These are phyloP conservation scores for Melanotaenia parkinsoni DNA, from an alignment of 2,797 vertebrate genomes.

Conservation along the genomic window DNA sequence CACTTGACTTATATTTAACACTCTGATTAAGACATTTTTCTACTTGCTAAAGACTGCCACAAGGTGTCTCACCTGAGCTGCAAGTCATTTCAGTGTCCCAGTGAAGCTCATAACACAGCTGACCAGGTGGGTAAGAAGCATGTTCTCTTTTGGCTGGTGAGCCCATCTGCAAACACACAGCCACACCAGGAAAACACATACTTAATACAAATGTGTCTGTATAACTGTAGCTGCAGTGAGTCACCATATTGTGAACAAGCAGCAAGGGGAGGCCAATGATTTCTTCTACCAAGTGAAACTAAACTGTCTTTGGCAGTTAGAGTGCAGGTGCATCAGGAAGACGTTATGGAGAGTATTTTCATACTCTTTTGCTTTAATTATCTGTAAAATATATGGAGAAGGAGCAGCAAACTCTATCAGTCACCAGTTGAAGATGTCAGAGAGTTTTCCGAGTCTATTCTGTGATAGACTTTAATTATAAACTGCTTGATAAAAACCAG, in stretches of 20 bases:
- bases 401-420: conserved; percentile 31
- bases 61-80: conserved; percentile 82
- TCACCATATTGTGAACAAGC: conserved; percentile 23
- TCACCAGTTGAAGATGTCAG: conserved; percentile 19
- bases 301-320: conserved; percentile 48
- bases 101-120: conserved; percentile 85
- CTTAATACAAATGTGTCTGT: conserved; percentile 15
- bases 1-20: neutral
- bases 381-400: conserved; percentile 20
- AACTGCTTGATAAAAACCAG: conserved; percentile 22
- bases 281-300: conserved; percentile 35
- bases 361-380: conserved; percentile 11
- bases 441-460: conserved; percentile 8
- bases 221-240: conserved; percentile 26
- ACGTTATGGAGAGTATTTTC: conserved; percentile 27
- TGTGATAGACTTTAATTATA: conserved; percentile 3
- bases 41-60: conserved; percentile 57
- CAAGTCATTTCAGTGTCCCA: conserved; percentile 87
- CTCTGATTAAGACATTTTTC: neutral
- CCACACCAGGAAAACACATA: conserved; percentile 11
- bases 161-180: conserved; percentile 77
- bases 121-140: conserved; percentile 72
- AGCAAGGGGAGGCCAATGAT: conserved; percentile 9
- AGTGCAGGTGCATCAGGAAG: conserved; percentile 43
- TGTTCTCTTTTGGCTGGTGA: conserved; percentile 82